Evolutionary conservation across 2,888 invertebrate genomes (phyloP).

Genomic region (Eulithis testata): DNA sequence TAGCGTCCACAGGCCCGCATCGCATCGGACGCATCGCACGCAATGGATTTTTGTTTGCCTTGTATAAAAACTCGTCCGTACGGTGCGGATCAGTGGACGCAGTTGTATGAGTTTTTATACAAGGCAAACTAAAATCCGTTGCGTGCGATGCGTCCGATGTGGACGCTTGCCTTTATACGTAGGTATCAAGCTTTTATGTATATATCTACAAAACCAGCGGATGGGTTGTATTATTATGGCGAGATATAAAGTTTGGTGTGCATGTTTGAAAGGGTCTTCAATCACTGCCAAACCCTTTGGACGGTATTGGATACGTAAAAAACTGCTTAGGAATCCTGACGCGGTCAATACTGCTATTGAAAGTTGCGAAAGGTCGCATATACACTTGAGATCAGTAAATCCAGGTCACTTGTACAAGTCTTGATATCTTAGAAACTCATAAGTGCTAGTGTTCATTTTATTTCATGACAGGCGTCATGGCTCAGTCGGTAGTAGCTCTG

Average conservation of each 20-base stretch:
- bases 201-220: slow-evolving; percentile 22
- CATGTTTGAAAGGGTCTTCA: slow-evolving; percentile 33
- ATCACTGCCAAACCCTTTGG: slow-evolving; percentile 36
- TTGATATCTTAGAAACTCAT: not conserved
- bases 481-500: no score
- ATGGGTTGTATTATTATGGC: slow-evolving; percentile 26
- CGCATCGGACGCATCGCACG: no score
- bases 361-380: slow-evolving; percentile 21
- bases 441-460: no score
- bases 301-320: slow-evolving; percentile 32
- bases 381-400: not conserved
- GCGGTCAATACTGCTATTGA: slow-evolving; percentile 29
- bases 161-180: no score
- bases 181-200: slow-evolving; percentile 1
- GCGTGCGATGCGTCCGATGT: no score
- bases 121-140: no score
- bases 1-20: no score
- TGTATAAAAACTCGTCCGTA: no score
- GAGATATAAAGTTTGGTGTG: slow-evolving; percentile 29
- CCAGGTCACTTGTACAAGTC: not conserved
- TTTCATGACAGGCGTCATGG: no score
- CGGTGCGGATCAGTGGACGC: no score
- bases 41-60: no score
- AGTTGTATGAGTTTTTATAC: no score
- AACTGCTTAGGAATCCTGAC: slow-evolving; percentile 26